Base-by-base conservation (phyloP, 1,140 invertebrate species). In the Neodiprion virginianus region DNA sequence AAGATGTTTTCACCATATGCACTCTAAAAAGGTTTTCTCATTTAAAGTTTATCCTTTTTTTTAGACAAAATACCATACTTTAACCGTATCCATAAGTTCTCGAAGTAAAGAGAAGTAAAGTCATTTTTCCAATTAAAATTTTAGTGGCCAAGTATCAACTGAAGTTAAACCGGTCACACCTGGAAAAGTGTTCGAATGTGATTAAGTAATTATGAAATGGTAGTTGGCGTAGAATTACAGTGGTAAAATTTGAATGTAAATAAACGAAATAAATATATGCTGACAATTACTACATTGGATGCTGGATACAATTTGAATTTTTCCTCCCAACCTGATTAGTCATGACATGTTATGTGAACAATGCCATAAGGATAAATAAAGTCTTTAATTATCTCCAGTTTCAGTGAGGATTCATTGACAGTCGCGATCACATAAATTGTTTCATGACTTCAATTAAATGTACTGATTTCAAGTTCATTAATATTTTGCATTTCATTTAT, bases 121-220 rank as follows among this genome's bases (percentile, higher is more conserved):
- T 71, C 3, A 12, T 71, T 21, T 48, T 71, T 61, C 8, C 5
- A 12, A 47, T 17, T 71, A 5, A 5, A 48, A 71, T 48, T 71
- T 71, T 21, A 71, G 70, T 12, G 70, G 48, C 48, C 4, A 61
- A 14, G 70, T 50, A 8, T 11, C 10, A 48, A 21, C 14, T 11
- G 21, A 48, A 71, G 21, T 40, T 12, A 71, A 71, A 49, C 47
- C 48, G 9, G 11, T 49, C 5, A 50, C 70, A 11, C 70, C 70
- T 71, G 70, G 70, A 40, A 71, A 48, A 49, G 48, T 48, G 10
- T 71, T 23, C 12, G 9, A 40, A 23, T 71, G 70, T 23, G 8
- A 49, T n/a, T 48, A 40, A 71, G 21, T 50, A 49, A 17, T n/a
- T 12, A n/a, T 8, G 12, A 21, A 48, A 3, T 40, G 10, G 21